Percentiles rank a stretch among this genome's conserved stretches.
Evolutionary conservation across 2,888 invertebrate species (phyloP).

Genomic region (Zonitis immaculata): DNA sequence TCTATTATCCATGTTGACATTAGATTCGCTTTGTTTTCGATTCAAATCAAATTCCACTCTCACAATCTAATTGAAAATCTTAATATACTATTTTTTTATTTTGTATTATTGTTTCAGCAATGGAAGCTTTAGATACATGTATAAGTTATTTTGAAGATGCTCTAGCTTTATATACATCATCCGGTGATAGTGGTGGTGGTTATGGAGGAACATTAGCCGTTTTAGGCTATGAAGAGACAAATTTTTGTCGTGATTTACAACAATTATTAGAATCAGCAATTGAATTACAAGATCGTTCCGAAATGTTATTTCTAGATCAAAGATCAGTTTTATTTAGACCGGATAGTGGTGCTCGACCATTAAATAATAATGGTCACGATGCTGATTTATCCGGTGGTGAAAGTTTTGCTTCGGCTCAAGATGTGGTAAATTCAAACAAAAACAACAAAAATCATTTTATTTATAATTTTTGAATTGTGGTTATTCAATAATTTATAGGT

Average conservation of each 20-base stretch:
- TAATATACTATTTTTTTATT: background rate
- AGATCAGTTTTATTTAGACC: slow-evolving; percentile 81
- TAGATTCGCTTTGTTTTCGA: background rate
- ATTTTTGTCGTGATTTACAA: slow-evolving; percentile 78
- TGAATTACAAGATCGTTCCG: slow-evolving; percentile 79
- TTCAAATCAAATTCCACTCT: background rate
- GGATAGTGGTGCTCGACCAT: slow-evolving; percentile 60
- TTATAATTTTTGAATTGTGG: too few species aligned
- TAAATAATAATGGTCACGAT: slow-evolving; percentile 46
- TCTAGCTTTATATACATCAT: slow-evolving; percentile 68
- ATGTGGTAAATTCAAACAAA: slow-evolving; percentile 67
- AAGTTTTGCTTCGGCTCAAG: slow-evolving; percentile 94
- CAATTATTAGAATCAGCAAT: slow-evolving; percentile 77
- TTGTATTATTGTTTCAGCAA: slow-evolving; percentile 58
- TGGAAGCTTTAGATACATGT: slow-evolving; percentile 89
- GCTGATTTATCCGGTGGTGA: slow-evolving; percentile 83
- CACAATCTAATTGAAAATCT: background rate
- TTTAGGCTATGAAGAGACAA: slow-evolving; percentile 78
- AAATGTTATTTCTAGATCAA: slow-evolving; percentile 82
- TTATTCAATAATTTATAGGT: slow-evolving; percentile 57
- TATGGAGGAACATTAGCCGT: slow-evolving; percentile 62
- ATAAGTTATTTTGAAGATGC: slow-evolving; percentile 96
- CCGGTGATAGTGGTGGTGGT: slow-evolving; percentile 54
- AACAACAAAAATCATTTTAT: too few species aligned
- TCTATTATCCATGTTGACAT: background rate